A percentile compares a stretch with the other conserved stretches of the same genome.
These are phyloP conservation scores for Drosophila acutilabella DNA, from an alignment of 2,888 invertebrate species.

Conservation along the genomic window DNA sequence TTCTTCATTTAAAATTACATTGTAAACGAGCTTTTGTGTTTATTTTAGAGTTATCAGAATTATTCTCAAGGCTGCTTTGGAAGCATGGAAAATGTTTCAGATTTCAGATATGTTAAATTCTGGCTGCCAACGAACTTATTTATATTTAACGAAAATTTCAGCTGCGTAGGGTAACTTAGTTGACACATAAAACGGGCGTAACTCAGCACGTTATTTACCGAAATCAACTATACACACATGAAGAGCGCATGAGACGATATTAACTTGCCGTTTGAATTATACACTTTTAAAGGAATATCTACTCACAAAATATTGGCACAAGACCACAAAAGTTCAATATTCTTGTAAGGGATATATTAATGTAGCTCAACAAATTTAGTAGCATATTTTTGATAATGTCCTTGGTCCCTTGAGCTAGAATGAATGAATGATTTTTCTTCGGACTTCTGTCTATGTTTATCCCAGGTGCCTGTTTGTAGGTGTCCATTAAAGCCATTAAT, in stretches of 20 bases:
- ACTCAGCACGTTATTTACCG: not conserved
- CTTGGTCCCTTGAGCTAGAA: slow-evolving; percentile 21
- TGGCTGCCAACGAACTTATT: slow-evolving; percentile 1
- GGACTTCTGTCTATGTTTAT: not conserved
- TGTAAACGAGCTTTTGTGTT: too few species aligned
- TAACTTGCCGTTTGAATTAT: slow-evolving; percentile 21
- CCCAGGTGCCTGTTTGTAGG: slow-evolving; percentile 7
- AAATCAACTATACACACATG: slow-evolving; percentile 15
- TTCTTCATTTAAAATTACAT: too few species aligned
- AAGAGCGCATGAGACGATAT: slow-evolving; percentile 5
- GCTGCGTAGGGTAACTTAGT: not conserved
- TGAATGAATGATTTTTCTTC: slow-evolving; percentile 47
- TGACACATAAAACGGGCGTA: not conserved
- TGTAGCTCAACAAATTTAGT: slow-evolving; percentile 47
- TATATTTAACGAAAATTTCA: not conserved
- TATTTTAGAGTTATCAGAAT: too few species aligned
- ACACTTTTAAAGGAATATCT: slow-evolving; percentile 38
- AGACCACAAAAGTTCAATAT: slow-evolving; percentile 19
- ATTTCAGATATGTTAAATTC: not conserved
- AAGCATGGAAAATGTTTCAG: not conserved
- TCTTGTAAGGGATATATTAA: slow-evolving; percentile 42
- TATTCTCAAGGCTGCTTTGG: not conserved
- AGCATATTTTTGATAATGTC: slow-evolving; percentile 47
- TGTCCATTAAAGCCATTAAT: slow-evolving; percentile 46
- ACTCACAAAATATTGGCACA: slow-evolving; percentile 16